These are phyloP conservation scores for Epizoanthus illoricatus DNA, from an alignment of 92 coral and sea anemone species.

Conservation along the genomic window DNA sequence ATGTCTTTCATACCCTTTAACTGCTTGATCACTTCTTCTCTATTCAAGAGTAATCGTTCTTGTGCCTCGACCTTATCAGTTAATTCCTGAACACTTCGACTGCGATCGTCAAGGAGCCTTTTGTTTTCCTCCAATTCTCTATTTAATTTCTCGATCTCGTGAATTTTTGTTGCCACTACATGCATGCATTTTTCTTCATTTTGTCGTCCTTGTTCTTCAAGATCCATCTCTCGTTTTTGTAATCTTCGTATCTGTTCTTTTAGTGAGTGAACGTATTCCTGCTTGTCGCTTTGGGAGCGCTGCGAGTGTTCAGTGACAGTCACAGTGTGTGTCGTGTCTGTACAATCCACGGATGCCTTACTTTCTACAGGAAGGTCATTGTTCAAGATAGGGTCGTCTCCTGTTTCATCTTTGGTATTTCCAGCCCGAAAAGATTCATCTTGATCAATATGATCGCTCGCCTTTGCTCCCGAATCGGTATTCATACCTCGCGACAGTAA, in stretches of 20 bases:
- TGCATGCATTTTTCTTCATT: slow-evolving; percentile 65
- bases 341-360: not conserved
- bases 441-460: not conserved
- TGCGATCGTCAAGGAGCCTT: slow-evolving; percentile 47
- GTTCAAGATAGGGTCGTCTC: not conserved
- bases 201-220: slow-evolving; percentile 55
- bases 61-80: slow-evolving; percentile 57
- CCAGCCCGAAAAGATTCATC: slow-evolving; percentile 1
- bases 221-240: slow-evolving; percentile 36
- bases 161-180: slow-evolving; percentile 54
- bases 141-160: slow-evolving; percentile 47
- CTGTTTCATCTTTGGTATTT: slow-evolving; percentile 10
- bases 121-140: slow-evolving; percentile 48
- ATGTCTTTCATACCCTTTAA: slow-evolving; percentile 54
- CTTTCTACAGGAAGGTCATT: not conserved
- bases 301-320: not conserved
- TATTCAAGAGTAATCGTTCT: slow-evolving; percentile 45
- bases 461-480: slow-evolving; percentile 1
- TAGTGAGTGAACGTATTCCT: slow-evolving; percentile 23
- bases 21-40: slow-evolving; percentile 58
- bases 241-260: slow-evolving; percentile 31
- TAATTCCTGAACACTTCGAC: slow-evolving; percentile 45
- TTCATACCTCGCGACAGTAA: not conserved
- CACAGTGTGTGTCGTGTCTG: not conserved
- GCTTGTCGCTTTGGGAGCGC: not conserved